phyloP scores from a whole-genome alignment of 1,140 invertebrate genomes.

The Palaemon carinicauda region DNA sequence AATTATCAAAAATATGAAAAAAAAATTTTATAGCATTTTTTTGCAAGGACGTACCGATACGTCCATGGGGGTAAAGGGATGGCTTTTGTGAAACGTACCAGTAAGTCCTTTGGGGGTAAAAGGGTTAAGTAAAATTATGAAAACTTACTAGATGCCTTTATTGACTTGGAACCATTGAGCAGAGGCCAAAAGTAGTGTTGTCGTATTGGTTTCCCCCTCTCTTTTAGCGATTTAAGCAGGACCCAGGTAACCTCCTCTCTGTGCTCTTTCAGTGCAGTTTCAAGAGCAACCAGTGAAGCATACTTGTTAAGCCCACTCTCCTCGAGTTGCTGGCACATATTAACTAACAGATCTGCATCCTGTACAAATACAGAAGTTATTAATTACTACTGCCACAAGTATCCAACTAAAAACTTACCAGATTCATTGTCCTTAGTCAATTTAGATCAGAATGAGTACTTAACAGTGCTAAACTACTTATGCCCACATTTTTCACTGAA shows the following conservation, averaged over 20 bases:
- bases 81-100: too few species aligned
- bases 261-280: neutral
- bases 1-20: too few species aligned
- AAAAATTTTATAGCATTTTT: too few species aligned
- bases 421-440: too few species aligned
- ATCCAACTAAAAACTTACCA: too few species aligned
- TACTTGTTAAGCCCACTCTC: conserved; percentile 10
- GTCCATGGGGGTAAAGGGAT: too few species aligned
- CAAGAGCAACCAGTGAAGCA: conserved; percentile 13
- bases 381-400: too few species aligned
- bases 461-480: too few species aligned
- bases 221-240: neutral
- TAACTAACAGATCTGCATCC: conserved; percentile 5
- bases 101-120: too few species aligned
- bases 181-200: conserved; percentile 39
- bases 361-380: neutral
- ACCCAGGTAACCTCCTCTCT: conserved; percentile 20
- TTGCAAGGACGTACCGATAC: too few species aligned
- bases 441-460: too few species aligned
- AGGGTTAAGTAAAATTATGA: neutral
- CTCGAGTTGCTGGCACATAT: conserved; percentile 9
- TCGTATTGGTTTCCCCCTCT: neutral
- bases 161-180: neutral
- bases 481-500: too few species aligned
- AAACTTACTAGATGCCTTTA: neutral